phyloP scores from a whole-genome alignment of 2,113 vertebrate species.

The Entelurus aequoreus region DNA sequence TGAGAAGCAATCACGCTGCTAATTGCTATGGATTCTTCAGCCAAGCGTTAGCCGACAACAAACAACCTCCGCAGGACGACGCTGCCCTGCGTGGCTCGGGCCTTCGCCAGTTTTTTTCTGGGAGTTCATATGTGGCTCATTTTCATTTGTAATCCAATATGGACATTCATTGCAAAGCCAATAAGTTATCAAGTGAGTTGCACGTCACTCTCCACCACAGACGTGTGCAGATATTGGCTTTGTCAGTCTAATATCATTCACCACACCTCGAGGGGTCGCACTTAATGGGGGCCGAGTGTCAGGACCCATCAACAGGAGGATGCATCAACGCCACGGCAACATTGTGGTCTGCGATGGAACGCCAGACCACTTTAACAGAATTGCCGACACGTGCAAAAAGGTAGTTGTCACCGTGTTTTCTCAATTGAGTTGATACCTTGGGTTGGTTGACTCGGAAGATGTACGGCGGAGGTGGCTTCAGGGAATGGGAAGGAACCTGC shows the following conservation, averaged over 20 bases:
- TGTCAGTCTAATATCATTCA: constrained; percentile 58
- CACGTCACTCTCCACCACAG: constrained; percentile 63
- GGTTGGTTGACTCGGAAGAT: too few relatives aligned
- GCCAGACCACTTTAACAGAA: background rate
- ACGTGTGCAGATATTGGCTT: constrained; percentile 46
- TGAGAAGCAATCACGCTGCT: constrained; percentile 19
- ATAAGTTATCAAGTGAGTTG: constrained; percentile 46
- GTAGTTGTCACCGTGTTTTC: too few relatives aligned
- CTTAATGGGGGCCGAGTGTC: constrained; percentile 49
- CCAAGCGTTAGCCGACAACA: constrained; percentile 13
- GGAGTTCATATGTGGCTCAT: constrained; percentile 42
- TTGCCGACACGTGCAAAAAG: too few relatives aligned
- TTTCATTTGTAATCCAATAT: constrained; percentile 59
- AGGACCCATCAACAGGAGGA: constrained; percentile 40
- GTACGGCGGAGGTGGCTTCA: too few relatives aligned
- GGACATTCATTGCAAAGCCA: constrained; percentile 59
- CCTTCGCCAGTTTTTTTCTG: constrained; percentile 10
- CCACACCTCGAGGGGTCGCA: constrained; percentile 43
- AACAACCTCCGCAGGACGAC: constrained; percentile 26
- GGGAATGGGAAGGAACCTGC: too few relatives aligned
- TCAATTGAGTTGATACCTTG: too few relatives aligned
- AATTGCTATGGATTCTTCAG: constrained; percentile 41
- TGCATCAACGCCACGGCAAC: constrained; percentile 48
- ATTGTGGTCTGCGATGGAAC: constrained; percentile 31
- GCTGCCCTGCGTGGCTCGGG: background rate